Evolutionary conservation across 2,797 vertebrate species (phyloP), one percentile per base, ranked within the genome.

Genomic region (Hoplostethus atlanticus): DNA sequence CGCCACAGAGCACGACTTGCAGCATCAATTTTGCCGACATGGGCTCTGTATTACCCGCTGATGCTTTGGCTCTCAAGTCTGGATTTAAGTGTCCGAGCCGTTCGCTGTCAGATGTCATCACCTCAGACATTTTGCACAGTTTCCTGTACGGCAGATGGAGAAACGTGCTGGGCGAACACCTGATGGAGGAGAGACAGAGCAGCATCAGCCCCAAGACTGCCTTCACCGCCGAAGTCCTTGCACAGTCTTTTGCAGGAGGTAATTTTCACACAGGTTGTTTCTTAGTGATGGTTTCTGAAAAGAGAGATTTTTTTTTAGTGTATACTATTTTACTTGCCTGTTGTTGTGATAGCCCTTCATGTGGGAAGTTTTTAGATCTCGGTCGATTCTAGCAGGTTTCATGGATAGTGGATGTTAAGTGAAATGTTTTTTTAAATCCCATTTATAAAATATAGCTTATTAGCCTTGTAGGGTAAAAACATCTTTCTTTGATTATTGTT

Each of bases 71-170:
- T 78, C 95, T 98, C 54, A 99, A 98, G 92, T 94, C 96, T 25
- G 96, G 96, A 85, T 95, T 97, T 90, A 97, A 98, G 89, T 94
- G 94, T 54, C 96, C 94, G 75, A 92, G 95, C 60, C 94, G 97
- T 58, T 95, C 96, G 48, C 91, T 98, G 92, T 96, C 97, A 7
- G 97, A 99, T 84, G 96, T 98, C 87, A 99, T 99, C 96, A 99
- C 97, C 78, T 99, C 97, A 71, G 98, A 99, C 91, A 97, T 99
- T 89, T 96, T 99, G 64, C 98, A 99, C 96, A 99, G 97, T 83
- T 99, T 99, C 87, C 92, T 99, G 81, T 99, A 99, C 90, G 98
- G 97, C 80, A 94, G 97, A 72, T 99, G 97, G 98, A 96, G 97
- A 84, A 98, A 97, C 93, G 97, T 96, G 68, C 92, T 99, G 77